Base-by-base conservation (phyloP, 1,140 invertebrate species). In the Drosophila seguyi region DNA sequence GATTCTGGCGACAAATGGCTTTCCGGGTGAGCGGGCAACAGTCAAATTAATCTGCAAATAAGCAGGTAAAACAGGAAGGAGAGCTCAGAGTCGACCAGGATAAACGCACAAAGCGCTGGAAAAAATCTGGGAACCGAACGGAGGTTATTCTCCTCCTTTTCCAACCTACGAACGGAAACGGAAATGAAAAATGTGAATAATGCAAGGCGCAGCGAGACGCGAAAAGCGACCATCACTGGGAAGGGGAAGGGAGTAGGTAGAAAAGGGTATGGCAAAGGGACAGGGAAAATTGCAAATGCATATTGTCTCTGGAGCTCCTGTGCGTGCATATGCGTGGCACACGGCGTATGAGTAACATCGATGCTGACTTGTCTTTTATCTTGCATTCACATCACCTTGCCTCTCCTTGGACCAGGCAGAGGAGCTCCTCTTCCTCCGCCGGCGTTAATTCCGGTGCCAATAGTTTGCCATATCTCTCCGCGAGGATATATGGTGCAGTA, bases 1-100 rank as follows among this genome's bases (percentile, higher is more conserved):
- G 94, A 94, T 55, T 94, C 93, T 39, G 87, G 4, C 90, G 74
- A 93, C 93, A 82, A 93, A 94, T 53, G 93, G 92, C 29, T 85
- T 91, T 36, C 79, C 94, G 94, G n/a, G 93, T 94, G 57, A 93
- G 74, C 91, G 93, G 91, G 25, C 67, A 93, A 81, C 65, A 93
- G 83, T 94, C 94, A 94, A 68, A 94, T 93, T 48, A 93, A 81
- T 90, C 94, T 94, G 92, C 80, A 92, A 92, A 92, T 75, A 92
- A 78, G 66, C 67, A 53, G 53, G 36, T 25, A 39, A 29, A 13
- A 22, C n/a, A 22, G 59, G 75, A 27, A 59, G 22, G 56, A 45
- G n/a, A 18, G 41, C 20, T 22, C 18, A 18, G 45, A 71, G 66
- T 56, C 65, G 66, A 29, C 66, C 36, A 75, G 79, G 73, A 77